Evolutionary conservation across 1,140 invertebrate species (phyloP).

Genomic region (Eriosoma lanigerum): DNA sequence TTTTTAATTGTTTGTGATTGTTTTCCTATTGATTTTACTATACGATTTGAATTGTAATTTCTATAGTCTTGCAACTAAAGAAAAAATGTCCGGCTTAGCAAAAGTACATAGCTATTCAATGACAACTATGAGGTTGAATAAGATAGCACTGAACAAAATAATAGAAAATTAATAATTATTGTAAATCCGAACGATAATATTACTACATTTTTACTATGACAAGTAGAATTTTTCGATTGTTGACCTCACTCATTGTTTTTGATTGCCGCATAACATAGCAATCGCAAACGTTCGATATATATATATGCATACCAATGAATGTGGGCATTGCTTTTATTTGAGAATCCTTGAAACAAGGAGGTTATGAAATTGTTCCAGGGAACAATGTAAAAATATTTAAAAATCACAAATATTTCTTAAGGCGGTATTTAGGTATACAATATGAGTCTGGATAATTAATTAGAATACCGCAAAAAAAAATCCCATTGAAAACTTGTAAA

Average conservation of each 20-base stretch:
- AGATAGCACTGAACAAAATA: no score
- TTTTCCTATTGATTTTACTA: no score
- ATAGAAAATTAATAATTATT: no score
- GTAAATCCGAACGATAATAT: neutral
- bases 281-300: neutral
- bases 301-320: neutral
- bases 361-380: constrained; percentile 19
- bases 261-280: no score
- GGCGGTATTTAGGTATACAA: neutral
- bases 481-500: neutral
- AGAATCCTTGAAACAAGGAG: constrained; percentile 9
- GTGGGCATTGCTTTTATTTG: constrained; percentile 2
- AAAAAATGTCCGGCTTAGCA: no score
- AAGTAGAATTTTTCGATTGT: constrained; percentile 11
- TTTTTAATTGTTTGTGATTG: no score
- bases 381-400: constrained; percentile 3
- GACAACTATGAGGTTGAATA: no score
- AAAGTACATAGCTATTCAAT: no score
- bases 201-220: neutral
- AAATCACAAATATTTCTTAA: neutral
- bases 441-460: constrained; percentile 18
- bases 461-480: constrained; percentile 11
- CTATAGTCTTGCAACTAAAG: no score
- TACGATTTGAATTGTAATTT: no score
- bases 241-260: constrained; percentile 35